A percentile compares a stretch with the other conserved stretches of the same genome.
Evolutionary conservation across 2,888 invertebrate genomes (phyloP).

Genomic region (Apamea epomidion): DNA sequence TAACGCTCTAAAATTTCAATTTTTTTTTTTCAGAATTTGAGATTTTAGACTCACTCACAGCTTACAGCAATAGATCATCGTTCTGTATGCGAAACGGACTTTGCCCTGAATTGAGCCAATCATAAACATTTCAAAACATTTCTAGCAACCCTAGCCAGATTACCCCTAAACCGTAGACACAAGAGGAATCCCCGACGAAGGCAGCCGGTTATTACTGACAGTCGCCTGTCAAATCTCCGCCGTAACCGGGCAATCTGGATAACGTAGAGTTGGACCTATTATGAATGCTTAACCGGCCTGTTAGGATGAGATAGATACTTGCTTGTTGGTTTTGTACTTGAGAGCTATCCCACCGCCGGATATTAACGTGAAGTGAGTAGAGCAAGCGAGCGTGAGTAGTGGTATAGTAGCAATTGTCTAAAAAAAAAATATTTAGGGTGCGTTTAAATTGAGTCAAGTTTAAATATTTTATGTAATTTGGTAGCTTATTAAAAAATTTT

Average conservation of each 20-base stretch:
- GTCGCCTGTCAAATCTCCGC: constrained; percentile 36
- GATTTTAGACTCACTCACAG: neutral
- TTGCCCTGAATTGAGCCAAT: neutral
- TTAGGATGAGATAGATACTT: constrained; percentile 16
- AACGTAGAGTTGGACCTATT: neutral
- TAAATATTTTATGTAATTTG: too few relatives aligned
- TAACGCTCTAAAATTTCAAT: too few relatives aligned
- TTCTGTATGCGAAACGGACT: neutral
- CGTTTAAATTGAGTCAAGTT: too few relatives aligned
- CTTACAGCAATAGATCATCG: neutral
- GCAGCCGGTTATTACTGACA: constrained; percentile 26
- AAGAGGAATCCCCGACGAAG: constrained; percentile 14
- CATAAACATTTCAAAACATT: neutral
- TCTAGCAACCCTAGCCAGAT: constrained; percentile 28
- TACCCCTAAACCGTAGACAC: constrained; percentile 13
- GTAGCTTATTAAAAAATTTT: too few relatives aligned
- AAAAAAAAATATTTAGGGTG: too few relatives aligned
- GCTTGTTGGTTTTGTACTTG: constrained; percentile 7
- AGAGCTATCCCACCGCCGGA: neutral
- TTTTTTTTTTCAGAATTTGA: too few relatives aligned
- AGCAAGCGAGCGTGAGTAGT: too few relatives aligned
- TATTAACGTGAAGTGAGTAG: neutral
- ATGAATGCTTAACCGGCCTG: constrained; percentile 14
- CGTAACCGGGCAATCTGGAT: neutral
- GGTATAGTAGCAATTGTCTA: too few relatives aligned